These are phyloP conservation scores for Agapetus fuscipes DNA, from an alignment of 2,888 invertebrate genomes.

Conservation along the genomic window DNA sequence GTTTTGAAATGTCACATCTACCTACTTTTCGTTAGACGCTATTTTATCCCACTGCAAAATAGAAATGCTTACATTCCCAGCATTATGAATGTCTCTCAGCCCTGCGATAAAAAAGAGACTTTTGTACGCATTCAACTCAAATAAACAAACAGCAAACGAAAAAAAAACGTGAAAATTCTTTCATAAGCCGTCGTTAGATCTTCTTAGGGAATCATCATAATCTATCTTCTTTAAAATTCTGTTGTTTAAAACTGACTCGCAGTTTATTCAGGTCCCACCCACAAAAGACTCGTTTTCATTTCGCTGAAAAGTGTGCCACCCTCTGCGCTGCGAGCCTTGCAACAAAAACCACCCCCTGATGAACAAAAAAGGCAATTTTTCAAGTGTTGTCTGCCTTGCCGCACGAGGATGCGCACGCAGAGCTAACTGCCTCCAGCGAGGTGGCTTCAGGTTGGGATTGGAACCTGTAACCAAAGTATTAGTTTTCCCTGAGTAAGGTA, in stretches of 20 bases:
- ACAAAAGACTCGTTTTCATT: conserved; percentile 3
- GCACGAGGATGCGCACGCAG: neutral
- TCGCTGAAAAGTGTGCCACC: neutral
- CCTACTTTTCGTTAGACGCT: no score
- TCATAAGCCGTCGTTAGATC: neutral
- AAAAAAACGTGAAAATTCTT: no score
- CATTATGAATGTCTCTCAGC: no score
- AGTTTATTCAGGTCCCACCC: conserved; percentile 2
- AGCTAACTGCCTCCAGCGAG: neutral
- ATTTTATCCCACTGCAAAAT: no score
- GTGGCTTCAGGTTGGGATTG: no score
- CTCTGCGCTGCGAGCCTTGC: neutral
- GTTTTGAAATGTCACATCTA: no score
- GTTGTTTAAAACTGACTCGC: conserved; percentile 5
- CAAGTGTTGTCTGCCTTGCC: conserved; percentile 2
- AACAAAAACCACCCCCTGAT: neutral
- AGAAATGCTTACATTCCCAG: no score
- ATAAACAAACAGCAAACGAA: neutral
- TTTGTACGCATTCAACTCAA: no score
- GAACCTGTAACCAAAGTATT: neutral
- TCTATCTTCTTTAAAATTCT: conserved; percentile 4
- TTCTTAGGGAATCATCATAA: conserved; percentile 2
- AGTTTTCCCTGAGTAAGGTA: no score
- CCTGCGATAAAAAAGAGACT: no score
- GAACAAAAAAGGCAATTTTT: conserved; percentile 13